These are phyloP conservation scores for Agrochola lota DNA, from an alignment of 2,888 invertebrate genomes.

Conservation along the genomic window DNA sequence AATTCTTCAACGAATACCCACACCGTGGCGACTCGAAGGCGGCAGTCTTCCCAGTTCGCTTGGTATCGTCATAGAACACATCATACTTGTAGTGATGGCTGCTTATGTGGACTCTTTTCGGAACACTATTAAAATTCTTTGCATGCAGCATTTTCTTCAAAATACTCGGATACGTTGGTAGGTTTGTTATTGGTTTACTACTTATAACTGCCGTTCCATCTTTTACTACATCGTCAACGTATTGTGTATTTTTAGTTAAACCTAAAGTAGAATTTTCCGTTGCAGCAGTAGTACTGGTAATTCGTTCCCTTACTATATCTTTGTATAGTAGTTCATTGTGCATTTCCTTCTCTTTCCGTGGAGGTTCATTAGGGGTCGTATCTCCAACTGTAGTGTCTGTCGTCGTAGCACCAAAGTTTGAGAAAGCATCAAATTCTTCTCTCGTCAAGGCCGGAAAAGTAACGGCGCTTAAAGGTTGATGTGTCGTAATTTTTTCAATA, in stretches of 20 bases:
- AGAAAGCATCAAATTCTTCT: background rate
- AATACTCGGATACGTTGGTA: constrained; percentile 26
- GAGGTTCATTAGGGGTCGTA: rapidly evolving
- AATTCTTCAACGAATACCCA: constrained; percentile 27
- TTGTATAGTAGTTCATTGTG: constrained; percentile 48
- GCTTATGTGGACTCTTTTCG: constrained; percentile 68
- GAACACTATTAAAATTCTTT: constrained; percentile 31
- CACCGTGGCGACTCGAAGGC: background rate
- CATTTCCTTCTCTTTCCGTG: background rate
- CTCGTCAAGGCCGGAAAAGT: background rate
- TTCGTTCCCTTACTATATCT: constrained; percentile 8
- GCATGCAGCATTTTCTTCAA: constrained; percentile 17
- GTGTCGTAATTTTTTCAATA: constrained; percentile 34
- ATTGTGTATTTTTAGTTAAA: constrained; percentile 21
- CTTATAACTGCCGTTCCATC: rapidly evolving
- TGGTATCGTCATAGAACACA: constrained; percentile 62
- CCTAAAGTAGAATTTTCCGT: background rate
- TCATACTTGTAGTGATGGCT: constrained; percentile 72
- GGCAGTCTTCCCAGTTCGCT: background rate
- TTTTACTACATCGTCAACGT: background rate
- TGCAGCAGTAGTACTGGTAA: background rate
- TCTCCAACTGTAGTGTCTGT: background rate
- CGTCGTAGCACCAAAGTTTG: background rate
- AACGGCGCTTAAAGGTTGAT: background rate
- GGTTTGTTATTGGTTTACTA: background rate